Base-by-base conservation (phyloP, 2,113 vertebrate species). In the Alaudala cheleensis region DNA sequence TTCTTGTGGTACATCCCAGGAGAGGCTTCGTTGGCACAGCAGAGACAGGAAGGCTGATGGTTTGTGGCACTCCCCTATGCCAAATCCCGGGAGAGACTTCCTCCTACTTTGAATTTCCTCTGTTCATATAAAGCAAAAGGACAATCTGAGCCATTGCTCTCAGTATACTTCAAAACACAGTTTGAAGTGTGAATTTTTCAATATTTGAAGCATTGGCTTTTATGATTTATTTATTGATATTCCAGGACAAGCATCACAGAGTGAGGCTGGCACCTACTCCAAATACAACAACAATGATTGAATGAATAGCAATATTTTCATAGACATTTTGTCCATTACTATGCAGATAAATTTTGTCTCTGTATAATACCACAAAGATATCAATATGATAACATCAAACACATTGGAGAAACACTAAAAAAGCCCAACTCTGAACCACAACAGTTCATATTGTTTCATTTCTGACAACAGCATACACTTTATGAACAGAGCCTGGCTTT, bases 171-270 rank as follows among this genome's bases (percentile, higher is more conserved):
- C 94, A 96, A 95, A 97, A 97, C 92, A 88, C 95, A 94, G 93
- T 96, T 96, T 96, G 94, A 95, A 97, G 96, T 97, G 88, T 91
- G 96, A 86, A 79, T 96, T 96, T 94, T 96, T 96, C 95, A 96
- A 93, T 93, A 95, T 96, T 96, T 96, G 95, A 95, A 96, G 92
- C 92, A 78, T 93, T 94, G 93, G 92, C 94, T 96, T 97, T 96
- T 93, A 96, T 97, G 94, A 96, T 97, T 96, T 96, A 97, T 97
- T 96, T 97, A 96, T 97, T 95, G 86, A 93, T 96, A 96, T 96
- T 97, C 72, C 92, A 95, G 93, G 88, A 94, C 80, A 90, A 92
- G 93, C 86, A 90, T 69, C 8, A 6, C 67, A 86, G 64, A 93
- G 92, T 53, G 39, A 86, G 51, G 60, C 92, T 92, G 73, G 53